Conservation (phyloP, 2,797 vertebrate genomes). For the Emys orbicularis region DNA sequence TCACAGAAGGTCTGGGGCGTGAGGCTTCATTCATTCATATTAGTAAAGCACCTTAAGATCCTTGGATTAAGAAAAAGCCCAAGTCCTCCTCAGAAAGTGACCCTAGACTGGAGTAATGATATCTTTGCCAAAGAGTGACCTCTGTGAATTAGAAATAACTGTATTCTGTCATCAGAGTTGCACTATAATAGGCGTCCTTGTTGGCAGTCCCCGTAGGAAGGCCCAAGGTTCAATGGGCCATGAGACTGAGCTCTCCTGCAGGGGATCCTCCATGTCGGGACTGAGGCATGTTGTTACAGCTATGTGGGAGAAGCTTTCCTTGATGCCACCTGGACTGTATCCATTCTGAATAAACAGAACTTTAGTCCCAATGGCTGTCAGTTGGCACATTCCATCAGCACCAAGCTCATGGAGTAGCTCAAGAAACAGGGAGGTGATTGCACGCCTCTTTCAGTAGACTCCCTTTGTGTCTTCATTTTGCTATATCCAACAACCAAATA, state of each 20-base stretch:
- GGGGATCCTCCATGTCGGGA: not conserved
- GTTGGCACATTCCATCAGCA: not conserved
- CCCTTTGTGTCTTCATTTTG: not conserved
- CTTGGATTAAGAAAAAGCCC: not conserved
- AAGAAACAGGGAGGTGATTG: fast-evolving
- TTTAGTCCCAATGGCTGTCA: not conserved
- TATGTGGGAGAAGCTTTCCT: not conserved
- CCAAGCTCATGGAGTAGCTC: fast-evolving
- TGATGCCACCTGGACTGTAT: not conserved
- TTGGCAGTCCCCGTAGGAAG: not conserved
- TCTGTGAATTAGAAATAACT: not conserved
- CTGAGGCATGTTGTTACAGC: not conserved
- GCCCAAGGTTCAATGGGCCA: not conserved
- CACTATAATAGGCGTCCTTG: not conserved
- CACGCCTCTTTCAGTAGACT: fast-evolving
- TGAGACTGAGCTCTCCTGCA: not conserved
- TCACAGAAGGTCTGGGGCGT: not conserved
- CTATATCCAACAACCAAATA: fast-evolving
- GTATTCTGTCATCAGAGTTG: not conserved
- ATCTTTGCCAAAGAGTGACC: not conserved
- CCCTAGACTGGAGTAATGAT: not conserved
- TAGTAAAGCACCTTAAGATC: not conserved
- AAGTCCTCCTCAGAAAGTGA: not conserved
- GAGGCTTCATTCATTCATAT: not conserved
- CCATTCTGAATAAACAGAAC: not conserved